A percentile compares a stretch with the other conserved stretches of the same genome.
phyloP scores from a whole-genome alignment of 2,797 vertebrate species.

The Emys orbicularis region DNA sequence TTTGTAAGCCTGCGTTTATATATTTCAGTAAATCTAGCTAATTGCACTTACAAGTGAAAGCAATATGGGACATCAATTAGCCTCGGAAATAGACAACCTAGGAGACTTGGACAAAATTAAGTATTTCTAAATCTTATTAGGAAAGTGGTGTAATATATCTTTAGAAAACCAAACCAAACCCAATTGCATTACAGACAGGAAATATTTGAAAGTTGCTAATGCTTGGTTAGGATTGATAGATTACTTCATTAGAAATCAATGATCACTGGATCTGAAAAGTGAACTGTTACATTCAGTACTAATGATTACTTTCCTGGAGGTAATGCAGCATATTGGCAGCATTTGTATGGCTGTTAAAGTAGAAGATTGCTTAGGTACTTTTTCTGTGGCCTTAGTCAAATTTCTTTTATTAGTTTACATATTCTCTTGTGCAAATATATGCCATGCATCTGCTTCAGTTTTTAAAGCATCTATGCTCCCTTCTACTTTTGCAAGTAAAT shows the following conservation, averaged over 20 bases:
- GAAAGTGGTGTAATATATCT: neutral
- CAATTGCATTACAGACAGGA: constrained; percentile 22
- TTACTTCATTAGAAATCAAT: constrained; percentile 17
- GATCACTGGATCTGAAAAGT: constrained; percentile 7
- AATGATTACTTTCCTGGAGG: neutral
- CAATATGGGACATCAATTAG: neutral
- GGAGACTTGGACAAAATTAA: constrained; percentile 5
- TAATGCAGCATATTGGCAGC: neutral
- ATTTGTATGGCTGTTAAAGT: neutral
- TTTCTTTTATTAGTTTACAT: neutral
- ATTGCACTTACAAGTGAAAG: constrained; percentile 23
- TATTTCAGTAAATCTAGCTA: neutral
- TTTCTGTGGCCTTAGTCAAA: neutral
- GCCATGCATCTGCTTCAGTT: neutral
- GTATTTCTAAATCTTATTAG: neutral
- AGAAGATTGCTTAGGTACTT: neutral
- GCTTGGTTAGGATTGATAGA: neutral
- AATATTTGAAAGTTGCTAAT: neutral
- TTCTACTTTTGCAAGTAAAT: neutral
- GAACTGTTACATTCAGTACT: neutral
- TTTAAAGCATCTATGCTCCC: neutral
- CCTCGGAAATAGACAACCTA: neutral
- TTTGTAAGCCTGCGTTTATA: constrained; percentile 9
- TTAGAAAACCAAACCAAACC: constrained; percentile 17
- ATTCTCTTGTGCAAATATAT: neutral